Evolutionary conservation across 2,888 invertebrate genomes (phyloP).

Genomic region (Allacma fusca): DNA sequence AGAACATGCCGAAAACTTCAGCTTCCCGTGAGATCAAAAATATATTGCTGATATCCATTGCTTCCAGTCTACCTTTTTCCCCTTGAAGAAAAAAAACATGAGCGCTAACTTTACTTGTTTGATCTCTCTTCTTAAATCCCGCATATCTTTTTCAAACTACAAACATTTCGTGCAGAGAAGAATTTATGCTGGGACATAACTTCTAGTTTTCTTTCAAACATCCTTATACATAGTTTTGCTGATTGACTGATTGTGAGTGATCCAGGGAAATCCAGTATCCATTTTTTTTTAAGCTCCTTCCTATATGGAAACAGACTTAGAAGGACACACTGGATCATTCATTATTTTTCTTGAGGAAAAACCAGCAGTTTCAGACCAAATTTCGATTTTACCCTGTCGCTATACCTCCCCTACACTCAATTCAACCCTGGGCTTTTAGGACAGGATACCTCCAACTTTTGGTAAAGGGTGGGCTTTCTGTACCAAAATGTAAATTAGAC

Average conservation of each 20-base stretch:
- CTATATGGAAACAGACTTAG: too few relatives aligned
- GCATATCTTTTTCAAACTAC: slow-evolving; percentile 24
- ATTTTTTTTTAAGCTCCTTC: too few relatives aligned
- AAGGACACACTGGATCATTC: too few relatives aligned
- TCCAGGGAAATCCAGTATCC: too few relatives aligned
- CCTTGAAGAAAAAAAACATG: slow-evolving; percentile 10
- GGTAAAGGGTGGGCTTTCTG: not conserved
- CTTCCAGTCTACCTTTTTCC: slow-evolving; percentile 23
- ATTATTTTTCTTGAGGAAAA: too few relatives aligned
- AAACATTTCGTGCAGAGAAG: slow-evolving; percentile 18
- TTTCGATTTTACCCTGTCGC: too few relatives aligned
- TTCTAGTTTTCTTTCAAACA: not conserved
- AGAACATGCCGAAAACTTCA: slow-evolving; percentile 41
- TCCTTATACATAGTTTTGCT: not conserved
- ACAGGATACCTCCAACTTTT: too few relatives aligned
- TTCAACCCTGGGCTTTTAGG: too few relatives aligned
- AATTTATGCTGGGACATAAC: slow-evolving; percentile 19
- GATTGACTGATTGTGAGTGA: too few relatives aligned
- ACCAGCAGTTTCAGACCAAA: too few relatives aligned
- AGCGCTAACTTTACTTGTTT: slow-evolving; percentile 23
- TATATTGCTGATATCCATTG: slow-evolving; percentile 28
- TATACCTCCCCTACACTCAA: too few relatives aligned
- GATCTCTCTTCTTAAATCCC: slow-evolving; percentile 13
- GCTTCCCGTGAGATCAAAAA: slow-evolving; percentile 16
- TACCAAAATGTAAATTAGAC: slow-evolving; percentile 1